Evolutionary conservation across 2,113 vertebrate genomes (phyloP).

Genomic region (Toxotes jaculatrix): DNA sequence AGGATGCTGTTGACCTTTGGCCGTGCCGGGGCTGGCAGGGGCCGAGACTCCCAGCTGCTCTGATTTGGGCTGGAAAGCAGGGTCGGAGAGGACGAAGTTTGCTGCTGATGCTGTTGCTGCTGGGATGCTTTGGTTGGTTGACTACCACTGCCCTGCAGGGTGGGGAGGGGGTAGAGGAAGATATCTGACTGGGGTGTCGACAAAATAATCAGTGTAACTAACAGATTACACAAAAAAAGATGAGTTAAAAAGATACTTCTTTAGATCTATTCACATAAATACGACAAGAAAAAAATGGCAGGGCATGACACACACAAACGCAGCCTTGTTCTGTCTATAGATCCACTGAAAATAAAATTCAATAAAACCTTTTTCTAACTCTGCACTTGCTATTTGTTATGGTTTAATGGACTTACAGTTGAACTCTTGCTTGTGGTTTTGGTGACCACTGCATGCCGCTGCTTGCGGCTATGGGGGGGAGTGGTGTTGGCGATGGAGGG

Average conservation of each 20-base stretch:
- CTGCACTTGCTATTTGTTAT: neutral
- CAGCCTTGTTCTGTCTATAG: neutral
- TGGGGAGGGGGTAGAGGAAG: neutral
- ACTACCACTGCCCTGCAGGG: constrained; percentile 85
- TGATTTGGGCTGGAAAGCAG: constrained; percentile 95
- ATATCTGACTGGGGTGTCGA: neutral
- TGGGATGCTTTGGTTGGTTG: constrained; percentile 89
- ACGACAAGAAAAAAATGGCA: neutral
- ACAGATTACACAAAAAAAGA: neutral
- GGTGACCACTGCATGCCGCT: constrained; percentile 90
- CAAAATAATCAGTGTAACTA: neutral
- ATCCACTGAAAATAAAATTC: neutral
- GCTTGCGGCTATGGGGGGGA: constrained; percentile 92
- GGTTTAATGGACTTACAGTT: constrained; percentile 84
- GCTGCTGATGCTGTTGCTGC: constrained; percentile 88
- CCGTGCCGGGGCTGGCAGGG: constrained; percentile 91
- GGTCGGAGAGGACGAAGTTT: constrained; percentile 90
- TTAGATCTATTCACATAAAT: neutral
- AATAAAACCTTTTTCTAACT: neutral
- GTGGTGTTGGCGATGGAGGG: constrained; percentile 91
- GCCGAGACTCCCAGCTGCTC: constrained; percentile 92
- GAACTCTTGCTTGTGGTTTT: constrained; percentile 93
- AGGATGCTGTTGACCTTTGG: constrained; percentile 98
- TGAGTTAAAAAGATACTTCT: neutral
- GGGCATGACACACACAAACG: neutral